Percentiles rank a stretch among this genome's conserved stretches.
Evolutionary conservation across 2,888 invertebrate species (phyloP).

Genomic region (Chesias legatella): DNA sequence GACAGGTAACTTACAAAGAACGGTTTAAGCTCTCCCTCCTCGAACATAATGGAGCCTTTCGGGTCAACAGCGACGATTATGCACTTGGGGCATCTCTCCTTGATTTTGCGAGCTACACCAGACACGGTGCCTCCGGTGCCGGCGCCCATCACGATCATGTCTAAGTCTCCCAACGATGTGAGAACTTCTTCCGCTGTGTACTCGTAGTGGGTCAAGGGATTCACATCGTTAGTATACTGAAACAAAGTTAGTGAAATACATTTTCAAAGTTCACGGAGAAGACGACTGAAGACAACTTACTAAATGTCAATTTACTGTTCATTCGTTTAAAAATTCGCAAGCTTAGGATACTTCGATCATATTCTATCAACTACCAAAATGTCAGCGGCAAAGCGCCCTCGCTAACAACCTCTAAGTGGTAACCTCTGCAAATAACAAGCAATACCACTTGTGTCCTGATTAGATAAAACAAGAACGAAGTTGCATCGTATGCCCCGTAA

Average conservation of each 20-base stretch:
- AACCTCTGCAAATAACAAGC: too few relatives aligned
- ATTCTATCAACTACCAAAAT: too few relatives aligned
- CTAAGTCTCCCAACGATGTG: constrained; percentile 83
- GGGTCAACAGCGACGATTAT: constrained; percentile 93
- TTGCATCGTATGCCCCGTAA: too few relatives aligned
- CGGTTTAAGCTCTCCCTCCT: constrained; percentile 78
- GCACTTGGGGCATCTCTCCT: constrained; percentile 87
- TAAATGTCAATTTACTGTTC: too few relatives aligned
- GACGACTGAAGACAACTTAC: too few relatives aligned
- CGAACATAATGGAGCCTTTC: constrained; percentile 82
- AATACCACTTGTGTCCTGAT: too few relatives aligned
- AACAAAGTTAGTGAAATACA: constrained; percentile 10
- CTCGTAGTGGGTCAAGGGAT: constrained; percentile 97
- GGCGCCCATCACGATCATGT: constrained; percentile 89
- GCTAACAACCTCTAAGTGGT: too few relatives aligned
- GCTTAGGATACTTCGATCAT: too few relatives aligned
- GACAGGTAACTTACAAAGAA: constrained; percentile 46
- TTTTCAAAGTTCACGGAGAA: too few relatives aligned
- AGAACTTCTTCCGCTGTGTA: constrained; percentile 94
- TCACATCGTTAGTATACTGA: constrained; percentile 91
- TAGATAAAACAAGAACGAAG: too few relatives aligned
- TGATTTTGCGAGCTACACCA: constrained; percentile 93
- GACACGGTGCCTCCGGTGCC: constrained; percentile 96
- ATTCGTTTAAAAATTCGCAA: too few relatives aligned
- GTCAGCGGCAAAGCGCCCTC: too few relatives aligned